phyloP scores from a whole-genome alignment of 2,113 vertebrate species.

The Crypturellus undulatus region DNA sequence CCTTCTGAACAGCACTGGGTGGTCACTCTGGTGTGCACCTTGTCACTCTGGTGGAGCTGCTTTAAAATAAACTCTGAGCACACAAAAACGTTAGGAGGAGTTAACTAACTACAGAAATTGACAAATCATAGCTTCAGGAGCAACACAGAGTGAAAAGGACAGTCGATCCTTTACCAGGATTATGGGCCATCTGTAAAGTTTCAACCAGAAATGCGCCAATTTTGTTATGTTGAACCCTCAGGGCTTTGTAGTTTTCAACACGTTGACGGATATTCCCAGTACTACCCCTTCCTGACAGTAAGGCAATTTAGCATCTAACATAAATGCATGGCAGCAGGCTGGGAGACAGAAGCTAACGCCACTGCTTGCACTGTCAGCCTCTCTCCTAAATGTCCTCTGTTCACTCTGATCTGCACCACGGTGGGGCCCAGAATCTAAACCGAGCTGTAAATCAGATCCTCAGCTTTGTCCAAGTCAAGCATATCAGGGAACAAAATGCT shows the following conservation, averaged over 20 bases:
- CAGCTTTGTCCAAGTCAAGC: neutral
- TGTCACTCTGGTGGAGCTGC: rapidly evolving
- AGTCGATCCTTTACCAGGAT: neutral
- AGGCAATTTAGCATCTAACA: neutral
- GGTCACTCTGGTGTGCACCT: neutral
- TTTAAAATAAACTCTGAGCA: neutral
- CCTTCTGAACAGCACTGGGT: neutral
- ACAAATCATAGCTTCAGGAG: neutral
- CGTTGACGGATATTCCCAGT: neutral
- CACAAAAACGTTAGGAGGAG: neutral
- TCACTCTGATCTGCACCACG: neutral
- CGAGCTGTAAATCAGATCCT: neutral
- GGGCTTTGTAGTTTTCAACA: neutral
- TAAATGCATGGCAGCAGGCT: neutral
- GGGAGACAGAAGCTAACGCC: neutral
- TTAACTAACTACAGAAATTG: neutral
- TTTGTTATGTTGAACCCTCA: neutral
- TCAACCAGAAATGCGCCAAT: neutral
- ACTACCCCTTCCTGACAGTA: neutral
- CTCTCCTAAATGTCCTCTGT: neutral
- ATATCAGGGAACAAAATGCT: neutral
- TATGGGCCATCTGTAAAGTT: neutral
- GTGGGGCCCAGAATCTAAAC: neutral
- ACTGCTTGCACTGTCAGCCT: neutral
- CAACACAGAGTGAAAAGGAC: neutral